Conservation (phyloP, 2,113 vertebrate genomes). For the Crotalus tigris region DNA sequence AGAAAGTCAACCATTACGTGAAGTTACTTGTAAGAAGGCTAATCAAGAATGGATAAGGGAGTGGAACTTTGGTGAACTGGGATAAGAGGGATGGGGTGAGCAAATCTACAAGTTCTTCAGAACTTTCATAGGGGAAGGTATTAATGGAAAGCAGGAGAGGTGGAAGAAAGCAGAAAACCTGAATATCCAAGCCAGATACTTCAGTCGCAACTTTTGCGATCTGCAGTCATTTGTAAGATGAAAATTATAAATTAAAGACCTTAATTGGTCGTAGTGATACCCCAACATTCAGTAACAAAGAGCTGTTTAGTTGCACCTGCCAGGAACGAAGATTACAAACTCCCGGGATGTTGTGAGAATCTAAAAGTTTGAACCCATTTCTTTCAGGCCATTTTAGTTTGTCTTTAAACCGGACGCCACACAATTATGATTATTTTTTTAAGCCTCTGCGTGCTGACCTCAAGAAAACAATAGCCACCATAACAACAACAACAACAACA, state of each 20-base stretch:
- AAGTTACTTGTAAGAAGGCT: neutral
- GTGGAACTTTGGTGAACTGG: neutral
- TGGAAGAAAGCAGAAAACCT: neutral
- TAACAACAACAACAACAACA: neutral
- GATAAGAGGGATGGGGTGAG: too few species aligned
- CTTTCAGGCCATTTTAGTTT: neutral
- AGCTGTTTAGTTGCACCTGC: neutral
- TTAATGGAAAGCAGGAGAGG: neutral
- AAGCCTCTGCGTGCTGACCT: neutral
- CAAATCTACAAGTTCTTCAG: neutral
- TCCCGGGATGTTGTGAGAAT: neutral
- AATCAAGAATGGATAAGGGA: neutral
- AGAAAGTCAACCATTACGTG: neutral
- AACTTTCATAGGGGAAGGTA: neutral
- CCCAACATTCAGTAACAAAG: neutral
- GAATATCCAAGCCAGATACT: neutral
- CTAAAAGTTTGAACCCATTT: neutral
- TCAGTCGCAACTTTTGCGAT: neutral
- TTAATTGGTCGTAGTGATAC: neutral
- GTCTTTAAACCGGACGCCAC: neutral
- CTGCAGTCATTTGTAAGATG: neutral
- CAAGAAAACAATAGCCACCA: neutral
- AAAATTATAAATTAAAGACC: neutral
- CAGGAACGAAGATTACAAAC: neutral
- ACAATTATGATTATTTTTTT: neutral